Evolutionary conservation across 2,113 vertebrate species (phyloP), one percentile per base, ranked within the genome.

Genomic region (Porphyrio hochstetteri): DNA sequence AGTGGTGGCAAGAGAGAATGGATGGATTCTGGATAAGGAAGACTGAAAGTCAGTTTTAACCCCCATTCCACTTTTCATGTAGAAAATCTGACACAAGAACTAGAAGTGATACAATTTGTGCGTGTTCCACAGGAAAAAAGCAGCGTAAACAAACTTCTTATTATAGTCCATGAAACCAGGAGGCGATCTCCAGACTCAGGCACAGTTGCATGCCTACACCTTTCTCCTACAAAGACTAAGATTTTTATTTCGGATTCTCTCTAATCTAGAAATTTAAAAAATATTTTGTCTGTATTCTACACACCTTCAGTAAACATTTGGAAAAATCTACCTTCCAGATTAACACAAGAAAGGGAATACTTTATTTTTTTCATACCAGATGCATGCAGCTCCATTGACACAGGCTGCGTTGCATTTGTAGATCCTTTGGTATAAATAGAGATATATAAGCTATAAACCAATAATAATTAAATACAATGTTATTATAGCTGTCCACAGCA

Each of bases 401-500:
- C 1, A 28, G 82, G 10, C 20, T 36, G 23, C 36, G 15, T 17
- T 48, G 38, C 19, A 35, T 85, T 81, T 68, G 17, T 68, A 90
- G 40, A 80, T 21, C 7, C 16, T 46, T 52, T 46, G 27, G 29
- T 86, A 69, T 6, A 59, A 67, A 81, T 52, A 71, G 24, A 55
- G 21, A 60, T 31, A 59, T 7, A 5, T 9, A 55, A 56, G 2
- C 46, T 36, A 74, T 25, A 86, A 88, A 86, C 31, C 8, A 81
- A 61, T 8, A 81, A 61, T 8, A 89, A 94, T 79, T 52, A 92
- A 84, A 50, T 33, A 71, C 4, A 13, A 71, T 90, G 90, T 93
- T 92, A 64, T 94, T 93, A 94, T 52, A 96, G 61, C 36, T 92
- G 53, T 82, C 88, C 88, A 88, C 93, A 92, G 72, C 83, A 97